A percentile compares a stretch with the other conserved stretches of the same genome.
These are phyloP conservation scores for Acheta domesticus DNA, from an alignment of 2,888 invertebrate genomes.

Conservation along the genomic window DNA sequence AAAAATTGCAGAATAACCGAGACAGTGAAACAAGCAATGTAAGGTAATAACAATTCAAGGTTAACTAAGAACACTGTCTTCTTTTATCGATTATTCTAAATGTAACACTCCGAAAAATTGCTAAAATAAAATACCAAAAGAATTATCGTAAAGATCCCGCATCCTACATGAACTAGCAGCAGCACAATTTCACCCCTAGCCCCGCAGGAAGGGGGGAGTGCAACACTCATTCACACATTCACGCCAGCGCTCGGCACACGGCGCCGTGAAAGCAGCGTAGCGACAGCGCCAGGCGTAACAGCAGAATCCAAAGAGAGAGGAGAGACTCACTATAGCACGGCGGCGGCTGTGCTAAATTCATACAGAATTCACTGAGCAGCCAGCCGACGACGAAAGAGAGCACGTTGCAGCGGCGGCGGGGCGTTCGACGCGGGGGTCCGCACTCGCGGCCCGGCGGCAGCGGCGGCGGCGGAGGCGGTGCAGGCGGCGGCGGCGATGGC, in stretches of 20 bases:
- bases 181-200: no score
- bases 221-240: background rate
- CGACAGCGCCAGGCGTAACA: background rate
- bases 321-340: background rate
- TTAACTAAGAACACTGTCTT: background rate
- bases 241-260: background rate
- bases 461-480: background rate
- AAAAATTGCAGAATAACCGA: no score
- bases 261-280: background rate
- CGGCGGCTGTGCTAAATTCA: conserved; percentile 9
- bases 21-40: background rate
- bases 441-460: background rate
- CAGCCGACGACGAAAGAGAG: conserved; percentile 9
- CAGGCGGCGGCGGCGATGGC: background rate
- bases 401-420: conserved; percentile 20
- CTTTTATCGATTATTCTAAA: no score
- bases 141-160: no score
- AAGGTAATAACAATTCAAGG: background rate
- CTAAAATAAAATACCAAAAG: no score
- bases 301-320: background rate
- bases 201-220: background rate
- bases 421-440: background rate
- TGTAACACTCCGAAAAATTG: no score
- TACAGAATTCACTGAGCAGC: conserved; percentile 10
- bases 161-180: no score